Evolutionary conservation across 1,140 invertebrate genomes (phyloP).

Genomic region (Aphelenchoides besseyi): DNA sequence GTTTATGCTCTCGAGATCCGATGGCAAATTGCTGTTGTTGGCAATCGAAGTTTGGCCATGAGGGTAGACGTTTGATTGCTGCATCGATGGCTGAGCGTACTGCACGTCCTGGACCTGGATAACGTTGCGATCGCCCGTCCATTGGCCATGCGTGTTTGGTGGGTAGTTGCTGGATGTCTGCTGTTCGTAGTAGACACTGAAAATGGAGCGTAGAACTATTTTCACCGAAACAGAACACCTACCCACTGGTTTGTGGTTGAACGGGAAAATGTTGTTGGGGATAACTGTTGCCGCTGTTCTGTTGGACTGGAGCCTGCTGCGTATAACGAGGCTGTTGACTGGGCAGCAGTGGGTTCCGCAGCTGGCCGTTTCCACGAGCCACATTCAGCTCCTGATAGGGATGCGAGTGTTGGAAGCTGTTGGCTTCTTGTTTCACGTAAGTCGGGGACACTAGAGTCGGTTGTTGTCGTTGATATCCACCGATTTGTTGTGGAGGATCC

Average conservation of each 20-base stretch:
- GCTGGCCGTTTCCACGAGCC: constrained; percentile 40
- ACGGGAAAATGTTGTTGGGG: not conserved
- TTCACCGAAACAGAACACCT: not conserved
- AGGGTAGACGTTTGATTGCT: not conserved
- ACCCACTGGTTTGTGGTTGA: not conserved
- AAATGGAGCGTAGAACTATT: not conserved
- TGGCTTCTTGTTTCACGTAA: not conserved
- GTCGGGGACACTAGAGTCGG: not conserved
- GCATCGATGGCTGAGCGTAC: not conserved
- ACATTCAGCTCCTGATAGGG: constrained; percentile 55
- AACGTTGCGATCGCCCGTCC: not conserved
- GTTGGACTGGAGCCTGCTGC: not conserved
- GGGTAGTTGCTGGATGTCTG: not conserved
- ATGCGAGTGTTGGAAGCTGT: not conserved
- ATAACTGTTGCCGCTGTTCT: not conserved
- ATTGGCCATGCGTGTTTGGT: not conserved
- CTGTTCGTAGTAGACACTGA: not conserved
- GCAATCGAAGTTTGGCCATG: not conserved
- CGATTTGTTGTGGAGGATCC: not conserved
- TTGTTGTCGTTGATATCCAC: not conserved
- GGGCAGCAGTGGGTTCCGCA: constrained; percentile 27
- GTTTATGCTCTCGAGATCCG: not conserved
- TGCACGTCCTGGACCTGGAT: not conserved
- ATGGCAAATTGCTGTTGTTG: not conserved
- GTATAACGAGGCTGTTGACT: not conserved